Conservation (phyloP, 2,797 vertebrate species). For the Lepilemur septentrionalis region DNA sequence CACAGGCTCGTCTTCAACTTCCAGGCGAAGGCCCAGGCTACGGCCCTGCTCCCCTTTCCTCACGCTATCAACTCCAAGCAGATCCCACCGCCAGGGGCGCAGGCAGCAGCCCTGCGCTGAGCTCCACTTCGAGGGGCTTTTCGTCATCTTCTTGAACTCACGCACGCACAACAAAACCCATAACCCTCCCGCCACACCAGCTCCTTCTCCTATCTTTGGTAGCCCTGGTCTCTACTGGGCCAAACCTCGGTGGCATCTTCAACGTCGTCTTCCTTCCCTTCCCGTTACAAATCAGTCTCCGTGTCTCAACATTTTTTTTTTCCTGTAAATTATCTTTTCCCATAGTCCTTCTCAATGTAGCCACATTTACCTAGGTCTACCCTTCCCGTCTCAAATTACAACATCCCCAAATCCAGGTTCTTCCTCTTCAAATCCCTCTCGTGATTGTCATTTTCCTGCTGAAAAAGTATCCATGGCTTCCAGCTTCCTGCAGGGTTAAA, state of each 20-base stretch:
- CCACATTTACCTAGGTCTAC: background rate
- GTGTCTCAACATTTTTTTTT: background rate
- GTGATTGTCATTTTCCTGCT: background rate
- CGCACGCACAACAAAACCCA: background rate
- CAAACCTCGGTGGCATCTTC: background rate
- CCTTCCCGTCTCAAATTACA: background rate
- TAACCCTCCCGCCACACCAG: background rate
- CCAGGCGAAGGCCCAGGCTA: background rate
- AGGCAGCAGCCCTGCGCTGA: background rate
- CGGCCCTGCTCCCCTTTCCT: background rate
- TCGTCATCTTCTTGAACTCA: background rate
- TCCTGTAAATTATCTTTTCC: background rate
- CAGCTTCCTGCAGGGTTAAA: background rate
- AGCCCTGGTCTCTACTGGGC: background rate
- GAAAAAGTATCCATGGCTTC: constrained; percentile 1
- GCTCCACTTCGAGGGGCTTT: background rate
- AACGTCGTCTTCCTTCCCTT: background rate
- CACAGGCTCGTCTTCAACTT: background rate
- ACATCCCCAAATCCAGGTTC: background rate
- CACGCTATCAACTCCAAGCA: background rate
- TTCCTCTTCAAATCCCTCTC: background rate
- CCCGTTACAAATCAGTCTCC: background rate
- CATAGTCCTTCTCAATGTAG: background rate
- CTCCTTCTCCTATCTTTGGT: too few relatives aligned
- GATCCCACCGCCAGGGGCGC: background rate